Percentiles rank a stretch among this genome's conserved stretches.
Conservation (phyloP, 2,888 invertebrate species). For the Apamea crenata region DNA sequence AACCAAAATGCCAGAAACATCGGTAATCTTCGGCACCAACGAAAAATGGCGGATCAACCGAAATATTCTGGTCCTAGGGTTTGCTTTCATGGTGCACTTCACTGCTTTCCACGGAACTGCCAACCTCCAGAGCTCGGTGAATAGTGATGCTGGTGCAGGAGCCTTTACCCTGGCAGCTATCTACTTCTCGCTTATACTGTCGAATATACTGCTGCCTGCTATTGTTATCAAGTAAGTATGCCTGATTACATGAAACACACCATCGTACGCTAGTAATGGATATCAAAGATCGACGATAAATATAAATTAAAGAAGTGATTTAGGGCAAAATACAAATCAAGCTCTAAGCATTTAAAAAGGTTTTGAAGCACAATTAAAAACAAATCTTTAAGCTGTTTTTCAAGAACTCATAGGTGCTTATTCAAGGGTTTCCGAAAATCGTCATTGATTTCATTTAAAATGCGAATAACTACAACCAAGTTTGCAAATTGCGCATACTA, state of each 20-base stretch:
- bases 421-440: not conserved
- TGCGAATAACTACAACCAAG: not conserved
- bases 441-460: not conserved
- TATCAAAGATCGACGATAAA: not conserved
- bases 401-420: not conserved
- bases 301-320: not conserved
- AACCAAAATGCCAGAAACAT: conserved; percentile 72
- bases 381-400: not conserved
- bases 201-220: conserved; percentile 97
- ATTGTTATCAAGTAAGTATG: conserved; percentile 93
- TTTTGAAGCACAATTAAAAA: not conserved
- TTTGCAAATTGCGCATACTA: not conserved
- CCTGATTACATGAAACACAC: not conserved
- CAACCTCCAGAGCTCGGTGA: conserved; percentile 96
- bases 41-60: conserved; percentile 95
- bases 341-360: not conserved
- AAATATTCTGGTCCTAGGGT: conserved; percentile 95
- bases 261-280: not conserved
- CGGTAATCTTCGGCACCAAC: conserved; percentile 87
- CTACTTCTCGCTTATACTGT: conserved; percentile 96
- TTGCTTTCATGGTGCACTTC: conserved; percentile 97
- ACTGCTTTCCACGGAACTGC: conserved; percentile 97
- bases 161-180: conserved; percentile 96
- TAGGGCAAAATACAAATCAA: too few species aligned
- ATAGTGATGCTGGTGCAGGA: conserved; percentile 95